Evolutionary conservation across 2,888 invertebrate genomes (phyloP).

Genomic region (Diaphora mendica): DNA sequence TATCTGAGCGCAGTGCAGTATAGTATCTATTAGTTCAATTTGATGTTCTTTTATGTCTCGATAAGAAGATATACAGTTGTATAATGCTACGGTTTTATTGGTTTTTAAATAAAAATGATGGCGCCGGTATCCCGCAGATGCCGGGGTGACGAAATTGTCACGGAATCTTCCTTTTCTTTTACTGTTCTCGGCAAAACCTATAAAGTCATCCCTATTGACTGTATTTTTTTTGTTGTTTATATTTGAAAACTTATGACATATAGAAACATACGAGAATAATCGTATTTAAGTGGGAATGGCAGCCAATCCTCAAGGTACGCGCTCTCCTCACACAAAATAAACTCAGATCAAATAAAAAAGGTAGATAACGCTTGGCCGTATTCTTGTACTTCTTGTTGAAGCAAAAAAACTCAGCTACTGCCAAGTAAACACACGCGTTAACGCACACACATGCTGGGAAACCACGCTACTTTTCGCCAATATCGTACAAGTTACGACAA

Average conservation of each 20-base stretch:
- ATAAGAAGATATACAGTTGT: constrained; percentile 34
- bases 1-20: constrained; percentile 19
- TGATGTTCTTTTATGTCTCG: constrained; percentile 36
- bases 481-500: too few species aligned
- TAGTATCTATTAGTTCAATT: constrained; percentile 22
- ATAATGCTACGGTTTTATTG: constrained; percentile 25
- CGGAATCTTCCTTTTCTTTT: neutral
- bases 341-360: too few species aligned
- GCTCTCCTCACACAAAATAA: too few species aligned
- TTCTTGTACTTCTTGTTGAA: too few species aligned
- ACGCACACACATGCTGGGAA: too few species aligned
- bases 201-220: neutral
- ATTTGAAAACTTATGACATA: neutral
- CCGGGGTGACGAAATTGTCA: neutral
- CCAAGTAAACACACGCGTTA: too few species aligned
- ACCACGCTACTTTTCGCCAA: too few species aligned
- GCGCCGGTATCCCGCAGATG: neutral
- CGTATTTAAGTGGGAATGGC: too few species aligned
- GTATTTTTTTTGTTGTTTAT: neutral
- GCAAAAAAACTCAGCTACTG: too few species aligned
- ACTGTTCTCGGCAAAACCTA: neutral
- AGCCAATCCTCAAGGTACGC: too few species aligned
- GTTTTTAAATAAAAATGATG: constrained; percentile 3
- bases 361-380: too few species aligned
- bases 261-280: too few species aligned